phyloP scores from a whole-genome alignment of 2,888 invertebrate species.

The Schizotus pectinicornis region DNA sequence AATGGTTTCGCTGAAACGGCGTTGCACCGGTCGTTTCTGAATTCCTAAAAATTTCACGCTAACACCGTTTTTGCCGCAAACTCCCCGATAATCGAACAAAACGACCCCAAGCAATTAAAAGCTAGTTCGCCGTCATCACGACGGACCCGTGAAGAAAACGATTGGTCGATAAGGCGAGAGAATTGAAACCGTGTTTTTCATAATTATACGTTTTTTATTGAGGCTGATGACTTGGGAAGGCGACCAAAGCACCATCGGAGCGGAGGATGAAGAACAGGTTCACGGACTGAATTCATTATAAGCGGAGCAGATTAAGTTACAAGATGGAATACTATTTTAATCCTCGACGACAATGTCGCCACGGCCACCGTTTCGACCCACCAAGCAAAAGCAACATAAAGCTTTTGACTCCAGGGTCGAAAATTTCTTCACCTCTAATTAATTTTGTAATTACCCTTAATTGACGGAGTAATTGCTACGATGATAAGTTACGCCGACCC shows the following conservation, averaged over 20 bases:
- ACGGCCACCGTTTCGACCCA: slow-evolving; percentile 21
- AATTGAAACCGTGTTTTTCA: slow-evolving; percentile 25
- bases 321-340: slow-evolving; percentile 29
- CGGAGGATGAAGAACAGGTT: slow-evolving; percentile 30
- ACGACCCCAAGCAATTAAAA: too few species aligned
- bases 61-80: too few species aligned
- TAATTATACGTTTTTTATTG: slow-evolving; percentile 21
- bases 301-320: slow-evolving; percentile 29
- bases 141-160: neutral
- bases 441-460: too few species aligned
- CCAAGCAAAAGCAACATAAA: neutral
- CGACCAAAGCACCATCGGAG: slow-evolving; percentile 14
- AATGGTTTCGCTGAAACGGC: too few species aligned
- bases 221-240: slow-evolving; percentile 24
- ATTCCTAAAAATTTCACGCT: too few species aligned
- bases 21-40: neutral
- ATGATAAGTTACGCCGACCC: too few species aligned
- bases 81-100: too few species aligned
- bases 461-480: too few species aligned
- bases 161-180: slow-evolving; percentile 16
- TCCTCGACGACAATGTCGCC: slow-evolving; percentile 26
- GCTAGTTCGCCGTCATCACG: too few species aligned
- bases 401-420: too few species aligned
- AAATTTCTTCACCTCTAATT: too few species aligned
- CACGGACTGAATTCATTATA: slow-evolving; percentile 30